These are phyloP conservation scores for Hybognathus amarus DNA, from an alignment of 2,797 vertebrate genomes.

Conservation along the genomic window DNA sequence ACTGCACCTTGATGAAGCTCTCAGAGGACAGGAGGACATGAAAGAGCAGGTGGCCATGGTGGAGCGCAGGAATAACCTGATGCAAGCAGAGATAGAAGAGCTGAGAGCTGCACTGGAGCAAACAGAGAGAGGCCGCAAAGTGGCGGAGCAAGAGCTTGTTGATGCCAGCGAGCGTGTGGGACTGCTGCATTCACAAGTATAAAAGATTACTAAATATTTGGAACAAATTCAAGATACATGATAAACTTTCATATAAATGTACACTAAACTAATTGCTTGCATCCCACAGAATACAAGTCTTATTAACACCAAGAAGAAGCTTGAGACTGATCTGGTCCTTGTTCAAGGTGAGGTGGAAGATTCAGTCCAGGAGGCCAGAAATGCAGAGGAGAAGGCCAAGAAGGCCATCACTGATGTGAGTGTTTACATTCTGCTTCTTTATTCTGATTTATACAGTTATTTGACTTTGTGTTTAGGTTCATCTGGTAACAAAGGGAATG, in stretches of 20 bases:
- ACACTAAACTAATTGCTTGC: not conserved
- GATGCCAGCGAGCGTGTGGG: constrained; percentile 83
- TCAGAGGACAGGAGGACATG: constrained; percentile 85
- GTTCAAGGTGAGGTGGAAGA: constrained; percentile 88
- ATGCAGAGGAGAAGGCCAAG: constrained; percentile 92
- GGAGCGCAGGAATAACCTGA: constrained; percentile 86
- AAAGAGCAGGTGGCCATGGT: constrained; percentile 88
- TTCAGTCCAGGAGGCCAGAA: constrained; percentile 84
- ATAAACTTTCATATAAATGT: not conserved
- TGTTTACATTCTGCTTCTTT: not conserved
- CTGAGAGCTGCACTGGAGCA: constrained; percentile 85
- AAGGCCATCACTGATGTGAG: constrained; percentile 91
- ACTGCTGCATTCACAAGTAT: constrained; percentile 83
- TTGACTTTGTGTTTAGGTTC: not conserved
- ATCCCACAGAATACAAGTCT: constrained; percentile 82
- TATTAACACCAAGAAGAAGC: constrained; percentile 84
- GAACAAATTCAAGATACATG: not conserved
- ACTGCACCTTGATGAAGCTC: constrained; percentile 84
- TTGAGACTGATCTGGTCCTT: constrained; percentile 84
- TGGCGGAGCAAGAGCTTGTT: constrained; percentile 87
- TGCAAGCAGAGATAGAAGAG: constrained; percentile 88
- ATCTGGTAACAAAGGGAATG: not conserved
- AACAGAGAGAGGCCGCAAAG: constrained; percentile 82
- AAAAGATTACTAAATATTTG: not conserved
- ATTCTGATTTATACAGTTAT: not conserved